Percentiles rank a stretch among this genome's conserved stretches.
Conservation (phyloP, 2,888 invertebrate species). For the Pollenia amentaria region DNA sequence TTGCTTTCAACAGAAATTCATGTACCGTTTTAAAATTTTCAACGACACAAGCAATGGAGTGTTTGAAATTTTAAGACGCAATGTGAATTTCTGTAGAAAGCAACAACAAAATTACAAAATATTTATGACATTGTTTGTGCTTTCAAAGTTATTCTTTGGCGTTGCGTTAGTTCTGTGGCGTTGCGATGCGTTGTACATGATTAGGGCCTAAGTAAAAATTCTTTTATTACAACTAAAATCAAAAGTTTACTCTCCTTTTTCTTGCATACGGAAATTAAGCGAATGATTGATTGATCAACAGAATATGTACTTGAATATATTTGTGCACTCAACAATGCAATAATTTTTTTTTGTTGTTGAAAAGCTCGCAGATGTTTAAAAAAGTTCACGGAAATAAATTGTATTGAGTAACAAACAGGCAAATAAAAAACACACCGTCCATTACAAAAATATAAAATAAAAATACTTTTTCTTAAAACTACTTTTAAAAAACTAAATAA, state of each 20-base stretch:
- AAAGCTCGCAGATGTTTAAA: neutral
- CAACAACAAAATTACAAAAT: too few species aligned
- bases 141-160: too few species aligned
- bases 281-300: neutral
- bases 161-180: too few species aligned
- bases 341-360: too few species aligned
- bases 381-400: neutral
- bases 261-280: neutral
- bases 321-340: neutral
- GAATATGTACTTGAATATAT: neutral
- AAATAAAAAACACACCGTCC: neutral
- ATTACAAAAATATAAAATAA: neutral
- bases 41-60: too few species aligned
- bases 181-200: too few species aligned
- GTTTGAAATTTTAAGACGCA: too few species aligned
- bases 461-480: neutral
- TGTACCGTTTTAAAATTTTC: too few species aligned
- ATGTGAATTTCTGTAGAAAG: too few species aligned
- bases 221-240: neutral
- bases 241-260: neutral
- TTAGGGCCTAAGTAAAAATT: neutral
- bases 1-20: too few species aligned
- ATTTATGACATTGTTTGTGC: too few species aligned
- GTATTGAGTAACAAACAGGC: too few species aligned
- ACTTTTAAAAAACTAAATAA: constrained; percentile 1